Base-by-base conservation (phyloP, 1,140 invertebrate species). In the Geopemphigus sp. region DNA sequence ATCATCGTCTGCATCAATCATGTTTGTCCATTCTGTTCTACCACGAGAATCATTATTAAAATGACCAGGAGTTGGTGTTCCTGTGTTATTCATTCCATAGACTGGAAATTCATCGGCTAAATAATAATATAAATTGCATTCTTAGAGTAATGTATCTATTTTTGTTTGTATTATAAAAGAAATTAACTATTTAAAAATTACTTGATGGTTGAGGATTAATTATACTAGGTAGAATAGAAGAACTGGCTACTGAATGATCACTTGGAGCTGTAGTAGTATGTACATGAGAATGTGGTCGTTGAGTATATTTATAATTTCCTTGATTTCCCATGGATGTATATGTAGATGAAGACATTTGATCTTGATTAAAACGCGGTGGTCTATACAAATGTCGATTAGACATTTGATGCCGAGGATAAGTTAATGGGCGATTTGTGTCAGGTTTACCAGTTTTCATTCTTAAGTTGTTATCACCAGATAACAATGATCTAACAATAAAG, bases 391-490 rank as follows among this genome's bases (percentile, higher is more conserved):
- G 32, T 50, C 74, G 57, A 19, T 29, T 78, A 50, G 56, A 39
- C 57, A 78, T 78, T 78, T 63, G 74, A 61, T 78, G 74, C 14
- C 74, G n/a, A 11, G 74, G 74, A 78, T 78, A 78, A 78, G 54
- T 78, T 47, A 78, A n/a, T 32, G 57, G 39, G 24, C 74, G 74
- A 78, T 78, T 78, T 47, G 74, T 78, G 47, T 78, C 74, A 63
- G 74, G 74, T 78, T 78, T 78, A 19, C 74, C 74, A 78, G 74
- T 78, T 61, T 78, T 78, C 74, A 78, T 78, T 50, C 74, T 22
- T 19, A 78, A 63, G 19, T 63, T 78, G 14, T 78, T 78, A 61
- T 78, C 74, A n/a, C 57, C 57, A 50, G 74, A 78, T 12, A 78
- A 29, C 17, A 78, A 78, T 14, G 74, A 47, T 29, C 74, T 78